phyloP scores from a whole-genome alignment of 1,140 invertebrate genomes.

The Drosophila erecta region DNA sequence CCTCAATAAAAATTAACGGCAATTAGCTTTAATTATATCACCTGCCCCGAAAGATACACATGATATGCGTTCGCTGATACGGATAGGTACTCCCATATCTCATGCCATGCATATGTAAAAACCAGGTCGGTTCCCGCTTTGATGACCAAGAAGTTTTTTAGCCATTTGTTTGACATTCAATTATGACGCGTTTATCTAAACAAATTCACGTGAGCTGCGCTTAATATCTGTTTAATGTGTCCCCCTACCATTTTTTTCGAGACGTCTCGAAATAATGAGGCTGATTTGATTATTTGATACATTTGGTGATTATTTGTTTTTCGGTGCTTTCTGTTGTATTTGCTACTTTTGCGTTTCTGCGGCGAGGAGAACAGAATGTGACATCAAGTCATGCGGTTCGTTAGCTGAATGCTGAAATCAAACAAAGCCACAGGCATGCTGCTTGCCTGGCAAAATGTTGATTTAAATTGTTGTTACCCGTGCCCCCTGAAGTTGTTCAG shows the following conservation, averaged over 20 bases:
- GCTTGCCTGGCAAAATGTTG: slow-evolving; percentile 40
- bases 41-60: slow-evolving; percentile 3
- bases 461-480: slow-evolving; percentile 24
- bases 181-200: slow-evolving; percentile 64
- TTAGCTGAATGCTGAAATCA: slow-evolving; percentile 63
- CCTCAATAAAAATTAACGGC: slow-evolving; percentile 60
- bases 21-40: slow-evolving; percentile 67
- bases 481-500: neutral
- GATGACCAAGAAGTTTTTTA: slow-evolving; percentile 48
- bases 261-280: slow-evolving; percentile 56
- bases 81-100: slow-evolving; percentile 1
- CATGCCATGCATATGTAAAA: slow-evolving; percentile 35
- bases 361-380: slow-evolving; percentile 51
- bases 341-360: slow-evolving; percentile 10
- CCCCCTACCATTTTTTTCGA: slow-evolving; percentile 10
- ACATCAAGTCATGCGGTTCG: slow-evolving; percentile 64
- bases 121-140: slow-evolving; percentile 49
- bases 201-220: slow-evolving; percentile 52
- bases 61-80: slow-evolving; percentile 11
- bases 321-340: slow-evolving; percentile 29
- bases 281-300: slow-evolving; percentile 57
- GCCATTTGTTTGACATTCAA: slow-evolving; percentile 35
- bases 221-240: slow-evolving; percentile 4
- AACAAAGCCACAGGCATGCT: slow-evolving; percentile 36
- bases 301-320: slow-evolving; percentile 40